Evolutionary conservation across 2,113 vertebrate genomes (phyloP).

Genomic region (Holacanthus passer): DNA sequence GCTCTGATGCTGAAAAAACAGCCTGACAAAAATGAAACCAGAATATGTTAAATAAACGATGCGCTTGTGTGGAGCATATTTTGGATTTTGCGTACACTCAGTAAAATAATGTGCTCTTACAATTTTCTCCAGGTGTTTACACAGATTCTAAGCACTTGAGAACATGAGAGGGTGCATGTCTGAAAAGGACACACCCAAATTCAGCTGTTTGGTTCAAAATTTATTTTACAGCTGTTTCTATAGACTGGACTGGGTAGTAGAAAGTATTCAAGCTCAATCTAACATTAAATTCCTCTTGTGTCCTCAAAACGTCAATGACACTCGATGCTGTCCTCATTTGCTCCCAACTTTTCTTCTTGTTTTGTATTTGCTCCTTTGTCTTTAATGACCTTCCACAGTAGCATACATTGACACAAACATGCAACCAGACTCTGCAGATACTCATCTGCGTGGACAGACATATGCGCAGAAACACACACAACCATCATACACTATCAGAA

Average conservation of each 20-base stretch:
- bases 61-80: too few relatives aligned
- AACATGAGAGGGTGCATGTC: neutral
- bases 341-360: neutral
- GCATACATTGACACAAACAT: neutral
- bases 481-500: neutral
- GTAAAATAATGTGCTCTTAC: neutral
- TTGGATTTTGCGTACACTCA: neutral
- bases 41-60: too few relatives aligned
- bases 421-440: neutral
- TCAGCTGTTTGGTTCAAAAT: neutral
- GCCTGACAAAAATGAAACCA: too few relatives aligned
- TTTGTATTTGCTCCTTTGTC: neutral
- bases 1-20: slow-evolving; percentile 14
- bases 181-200: neutral
- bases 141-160: neutral
- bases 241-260: neutral
- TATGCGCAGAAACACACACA: neutral
- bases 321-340: neutral
- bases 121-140: neutral
- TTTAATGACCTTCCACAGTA: neutral
- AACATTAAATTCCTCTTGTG: neutral
- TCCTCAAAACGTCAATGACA: neutral
- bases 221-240: neutral
- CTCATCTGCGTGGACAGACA: neutral
- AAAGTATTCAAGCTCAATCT: neutral